Percentiles rank a stretch among this genome's conserved stretches.
Conservation (phyloP, 2,113 vertebrate genomes). For the Oxyura jamaicensis region DNA sequence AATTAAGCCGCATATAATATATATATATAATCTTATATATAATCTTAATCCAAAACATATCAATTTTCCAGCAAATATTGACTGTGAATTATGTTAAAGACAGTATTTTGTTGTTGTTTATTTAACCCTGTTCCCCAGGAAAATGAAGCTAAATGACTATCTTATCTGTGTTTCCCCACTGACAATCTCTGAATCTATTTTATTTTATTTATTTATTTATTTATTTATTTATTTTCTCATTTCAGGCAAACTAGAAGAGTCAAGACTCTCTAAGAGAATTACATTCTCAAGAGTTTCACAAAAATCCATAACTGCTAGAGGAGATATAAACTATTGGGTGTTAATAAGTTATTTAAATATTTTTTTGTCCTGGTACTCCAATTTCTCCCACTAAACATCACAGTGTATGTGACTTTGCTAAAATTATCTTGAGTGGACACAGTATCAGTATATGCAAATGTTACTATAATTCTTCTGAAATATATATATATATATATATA, state of each 20-base stretch:
- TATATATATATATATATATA: no score
- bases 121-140: background rate
- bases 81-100: rapidly evolving
- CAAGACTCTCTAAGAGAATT: background rate
- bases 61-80: background rate
- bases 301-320: background rate
- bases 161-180: background rate
- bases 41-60: background rate
- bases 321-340: background rate
- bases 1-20: background rate
- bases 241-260: background rate
- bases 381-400: background rate
- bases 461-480: background rate
- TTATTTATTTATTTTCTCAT: background rate
- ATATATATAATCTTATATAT: background rate
- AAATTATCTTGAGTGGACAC: background rate
- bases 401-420: background rate
- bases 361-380: background rate
- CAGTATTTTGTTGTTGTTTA: background rate
- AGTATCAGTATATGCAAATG: background rate
- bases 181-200: background rate
- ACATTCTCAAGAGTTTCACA: background rate
- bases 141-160: background rate
- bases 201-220: background rate
- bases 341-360: background rate